Base-by-base conservation (phyloP, 1,140 invertebrate genomes). In the Brachionus asplanchnoidis region DNA sequence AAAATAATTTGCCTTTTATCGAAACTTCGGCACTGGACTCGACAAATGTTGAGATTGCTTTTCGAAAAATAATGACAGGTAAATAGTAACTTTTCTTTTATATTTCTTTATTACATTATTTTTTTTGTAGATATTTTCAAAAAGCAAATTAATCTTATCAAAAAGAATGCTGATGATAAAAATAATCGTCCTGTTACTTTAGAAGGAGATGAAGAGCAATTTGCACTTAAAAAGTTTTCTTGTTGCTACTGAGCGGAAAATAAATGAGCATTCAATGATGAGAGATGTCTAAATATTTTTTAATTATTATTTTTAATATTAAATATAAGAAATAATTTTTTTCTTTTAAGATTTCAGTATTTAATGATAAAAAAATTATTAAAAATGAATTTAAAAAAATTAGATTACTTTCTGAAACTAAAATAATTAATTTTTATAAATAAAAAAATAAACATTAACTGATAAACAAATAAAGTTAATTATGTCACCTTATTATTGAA, bases 1-100 rank as follows among this genome's bases (percentile, higher is more conserved):
- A 50, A 91, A 99, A 99, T 92, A 97, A 96, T 87, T 92, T 99
- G 68, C 97, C 98, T 94, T 99, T 99, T 92, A 94, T 99, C 66
- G 97, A 99, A 93, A 97, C 97, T 86, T 98, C 96, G 92, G 97
- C 97, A 86, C 99, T 99, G 95, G 97, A 99, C 92, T 98, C 97
- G 73, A 99, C 97, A 79, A 99, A 99, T 91, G 97, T 99, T 87
- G 97, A 99, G 92, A 94, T 95, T 87, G 98, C 98, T 90, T 99
- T 99, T 92, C 97, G 99, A 99, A 92, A 99, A 99, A 92, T 93
- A 99, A 91, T 98, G 96, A 92, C 12, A 60, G 23, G 20, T 23
- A 60, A 56, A 56, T 8, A 60, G 23, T 2, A 36, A 0, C 4
- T 7, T 36, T 36, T 5, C 6, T 36, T 36, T 7, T 36, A 7